These are phyloP conservation scores for Sebastes fasciatus DNA, from an alignment of 2,113 vertebrate species.

Conservation along the genomic window DNA sequence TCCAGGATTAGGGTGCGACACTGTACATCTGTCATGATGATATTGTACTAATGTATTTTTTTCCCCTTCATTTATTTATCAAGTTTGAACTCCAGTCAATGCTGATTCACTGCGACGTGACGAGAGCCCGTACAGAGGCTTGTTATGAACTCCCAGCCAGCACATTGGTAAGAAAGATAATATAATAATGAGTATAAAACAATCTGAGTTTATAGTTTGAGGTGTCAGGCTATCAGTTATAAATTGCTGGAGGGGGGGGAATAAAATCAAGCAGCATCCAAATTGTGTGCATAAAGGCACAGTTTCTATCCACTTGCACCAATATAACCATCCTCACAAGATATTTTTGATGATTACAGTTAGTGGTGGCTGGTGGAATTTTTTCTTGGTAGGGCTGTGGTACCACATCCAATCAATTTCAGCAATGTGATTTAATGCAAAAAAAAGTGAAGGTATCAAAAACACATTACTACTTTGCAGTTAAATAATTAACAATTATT, in stretches of 20 bases:
- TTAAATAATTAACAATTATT: too few species aligned
- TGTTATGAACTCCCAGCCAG: slow-evolving; percentile 83
- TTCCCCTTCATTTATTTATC: background rate
- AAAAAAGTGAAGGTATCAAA: too few species aligned
- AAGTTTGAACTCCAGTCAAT: slow-evolving; percentile 93
- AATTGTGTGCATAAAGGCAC: background rate
- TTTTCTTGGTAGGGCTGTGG: too few species aligned
- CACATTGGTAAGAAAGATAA: slow-evolving; percentile 49
- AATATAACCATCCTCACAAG: background rate
- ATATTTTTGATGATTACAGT: background rate
- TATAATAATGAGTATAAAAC: background rate
- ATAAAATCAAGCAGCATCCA: background rate
- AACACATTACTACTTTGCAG: too few species aligned
- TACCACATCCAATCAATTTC: too few species aligned
- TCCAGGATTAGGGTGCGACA: background rate
- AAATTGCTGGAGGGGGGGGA: too few species aligned
- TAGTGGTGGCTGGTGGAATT: too few species aligned
- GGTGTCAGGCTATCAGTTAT: background rate
- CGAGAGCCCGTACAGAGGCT: slow-evolving; percentile 82
- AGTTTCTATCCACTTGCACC: background rate
- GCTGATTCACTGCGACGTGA: slow-evolving; percentile 90
- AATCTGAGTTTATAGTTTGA: background rate
- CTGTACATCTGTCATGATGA: background rate
- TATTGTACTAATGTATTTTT: background rate
- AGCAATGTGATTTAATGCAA: too few species aligned